These are phyloP conservation scores for Perithous albicinctus DNA, from an alignment of 2,888 invertebrate genomes.

Conservation along the genomic window DNA sequence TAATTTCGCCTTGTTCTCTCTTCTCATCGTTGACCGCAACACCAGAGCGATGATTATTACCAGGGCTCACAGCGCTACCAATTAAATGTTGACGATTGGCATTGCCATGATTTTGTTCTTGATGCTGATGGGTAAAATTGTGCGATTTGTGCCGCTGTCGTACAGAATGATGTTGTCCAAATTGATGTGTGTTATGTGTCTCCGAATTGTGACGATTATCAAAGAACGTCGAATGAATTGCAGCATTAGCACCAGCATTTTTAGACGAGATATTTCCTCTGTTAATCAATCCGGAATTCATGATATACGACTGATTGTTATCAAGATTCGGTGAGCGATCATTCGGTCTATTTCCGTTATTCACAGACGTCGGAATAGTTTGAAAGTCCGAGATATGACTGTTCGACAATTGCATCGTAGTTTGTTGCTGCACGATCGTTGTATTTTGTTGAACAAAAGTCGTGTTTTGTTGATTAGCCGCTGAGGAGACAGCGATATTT, in stretches of 20 bases:
- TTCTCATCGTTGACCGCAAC: conserved; percentile 76
- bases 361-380: conserved; percentile 69
- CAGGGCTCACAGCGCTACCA: conserved; percentile 76
- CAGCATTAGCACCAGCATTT: conserved; percentile 71
- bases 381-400: conserved; percentile 86
- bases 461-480: conserved; percentile 87
- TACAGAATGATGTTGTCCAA: conserved; percentile 45
- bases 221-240: conserved; percentile 73
- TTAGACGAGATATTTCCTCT: conserved; percentile 72
- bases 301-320: conserved; percentile 85
- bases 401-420: conserved; percentile 90
- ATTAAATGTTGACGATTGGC: conserved; percentile 71
- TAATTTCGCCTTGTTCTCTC: conserved; percentile 75
- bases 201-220: conserved; percentile 44
- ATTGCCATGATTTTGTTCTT: conserved; percentile 55
- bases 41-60: conserved; percentile 73
- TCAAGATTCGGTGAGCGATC: conserved; percentile 86
- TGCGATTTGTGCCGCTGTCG: conserved; percentile 18
- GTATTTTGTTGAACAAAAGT: conserved; percentile 95
- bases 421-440: conserved; percentile 93
- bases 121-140: conserved; percentile 28
- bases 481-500: conserved; percentile 87
- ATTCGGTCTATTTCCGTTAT: conserved; percentile 72
- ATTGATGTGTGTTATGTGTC: conserved; percentile 42
- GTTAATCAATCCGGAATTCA: conserved; percentile 80